Evolutionary conservation across 2,797 vertebrate species (phyloP), one percentile per base, ranked within the genome.

Genomic region (Clarias pachynema): DNA sequence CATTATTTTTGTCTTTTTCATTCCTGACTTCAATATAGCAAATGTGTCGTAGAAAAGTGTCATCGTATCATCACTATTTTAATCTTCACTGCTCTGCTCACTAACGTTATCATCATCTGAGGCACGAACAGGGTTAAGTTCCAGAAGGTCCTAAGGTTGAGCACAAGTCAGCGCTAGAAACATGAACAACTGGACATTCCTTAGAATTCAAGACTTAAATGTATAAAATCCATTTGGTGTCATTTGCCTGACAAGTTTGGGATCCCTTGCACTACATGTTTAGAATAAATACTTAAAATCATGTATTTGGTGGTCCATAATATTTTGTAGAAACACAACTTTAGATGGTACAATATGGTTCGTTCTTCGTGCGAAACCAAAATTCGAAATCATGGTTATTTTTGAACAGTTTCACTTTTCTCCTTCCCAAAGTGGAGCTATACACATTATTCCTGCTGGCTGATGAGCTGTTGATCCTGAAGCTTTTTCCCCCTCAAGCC

Each of bases 381-480:
- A 69, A 69, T n/a, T n/a, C 6, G 2, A 73, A 49, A 49, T 49
- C 10, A 72, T n/a, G 8, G 10, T 65, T 69, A 0, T 34, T 29
- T 70, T 72, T 44, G 1, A 44, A 44, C 22, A 26, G 3, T 62
- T 44, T 40, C 7, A 2, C 14, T 3, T 9, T 7, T n/a, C 0
- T 63, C 24, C 26, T 18, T 44, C 77, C 26, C 34, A n/a, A 14
- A 40, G 24, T n/a, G 37, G 31, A 16, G 22, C 77, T 62, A 62
- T 4, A 63, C 24, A 18, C 8, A 1, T 63, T 18, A 18, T 24
- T 62, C 56, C 59, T 24, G 57, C 56, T 16, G 59, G 2, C 37
- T 79, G 37, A 65, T 18, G 3, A 79, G 9, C 31, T 63, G n/a
- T 80, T 29, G 60, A 79, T 79, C 24, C 22, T 63, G 60, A 79